Conservation (phyloP, 1,140 invertebrate species). For the Ooceraea biroi region DNA sequence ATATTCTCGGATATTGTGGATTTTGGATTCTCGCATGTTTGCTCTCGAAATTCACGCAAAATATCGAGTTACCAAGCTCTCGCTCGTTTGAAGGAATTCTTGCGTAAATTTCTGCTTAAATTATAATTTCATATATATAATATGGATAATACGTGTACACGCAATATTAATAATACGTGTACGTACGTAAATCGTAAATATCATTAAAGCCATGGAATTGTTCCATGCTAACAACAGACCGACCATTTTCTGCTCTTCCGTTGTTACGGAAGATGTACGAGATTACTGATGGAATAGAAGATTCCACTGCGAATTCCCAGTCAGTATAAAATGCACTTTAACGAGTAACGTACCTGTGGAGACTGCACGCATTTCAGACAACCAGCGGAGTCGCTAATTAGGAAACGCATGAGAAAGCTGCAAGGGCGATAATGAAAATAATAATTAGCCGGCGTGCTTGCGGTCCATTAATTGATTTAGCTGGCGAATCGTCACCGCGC, state of each 20-base stretch:
- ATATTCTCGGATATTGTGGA: constrained; percentile 22
- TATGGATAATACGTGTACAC: too few relatives aligned
- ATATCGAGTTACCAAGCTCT: background rate
- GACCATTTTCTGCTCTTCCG: background rate
- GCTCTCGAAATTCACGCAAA: background rate
- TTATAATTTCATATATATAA: background rate
- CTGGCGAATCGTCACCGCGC: constrained; percentile 42
- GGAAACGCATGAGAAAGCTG: constrained; percentile 44
- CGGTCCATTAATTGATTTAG: constrained; percentile 57
- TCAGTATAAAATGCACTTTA: constrained; percentile 33
- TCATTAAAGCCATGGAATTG: too few relatives aligned
- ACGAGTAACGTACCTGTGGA: constrained; percentile 8
- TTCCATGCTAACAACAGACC: too few relatives aligned
- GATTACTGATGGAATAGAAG: constrained; percentile 36
- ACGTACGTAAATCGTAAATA: too few relatives aligned
- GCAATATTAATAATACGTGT: too few relatives aligned
- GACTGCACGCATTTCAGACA: constrained; percentile 43
- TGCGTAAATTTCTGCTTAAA: background rate
- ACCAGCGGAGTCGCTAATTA: constrained; percentile 48
- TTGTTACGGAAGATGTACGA: background rate
- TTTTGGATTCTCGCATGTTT: background rate
- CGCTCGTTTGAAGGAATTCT: background rate
- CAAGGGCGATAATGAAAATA: constrained; percentile 59
- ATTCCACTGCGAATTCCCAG: constrained; percentile 1
- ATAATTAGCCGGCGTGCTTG: constrained; percentile 43